phyloP scores from a whole-genome alignment of 2,113 vertebrate species.

The Halichoeres trimaculatus region DNA sequence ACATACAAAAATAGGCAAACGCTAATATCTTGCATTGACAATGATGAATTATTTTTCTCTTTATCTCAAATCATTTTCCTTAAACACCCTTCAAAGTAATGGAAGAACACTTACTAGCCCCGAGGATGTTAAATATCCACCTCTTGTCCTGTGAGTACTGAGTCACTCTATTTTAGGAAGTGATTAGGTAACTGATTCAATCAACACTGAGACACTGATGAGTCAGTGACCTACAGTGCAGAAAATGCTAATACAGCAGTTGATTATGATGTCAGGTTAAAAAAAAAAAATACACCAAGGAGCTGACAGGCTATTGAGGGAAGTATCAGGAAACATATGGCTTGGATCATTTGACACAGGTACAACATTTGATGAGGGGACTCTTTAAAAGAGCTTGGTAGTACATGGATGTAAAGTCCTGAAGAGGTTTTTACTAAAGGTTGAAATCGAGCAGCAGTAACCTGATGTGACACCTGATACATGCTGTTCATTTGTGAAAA shows the following conservation, averaged over 20 bases:
- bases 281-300: background rate
- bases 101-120: background rate
- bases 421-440: background rate
- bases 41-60: background rate
- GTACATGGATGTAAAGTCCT: background rate
- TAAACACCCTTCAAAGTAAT: background rate
- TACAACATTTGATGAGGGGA: background rate
- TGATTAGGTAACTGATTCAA: conserved; percentile 38
- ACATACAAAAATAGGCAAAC: background rate
- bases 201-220: conserved; percentile 21
- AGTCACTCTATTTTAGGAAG: conserved; percentile 39
- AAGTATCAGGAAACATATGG: background rate
- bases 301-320: background rate
- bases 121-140: background rate
- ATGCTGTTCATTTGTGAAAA: conserved; percentile 14
- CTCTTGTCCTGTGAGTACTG: conserved; percentile 13
- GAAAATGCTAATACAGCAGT: conserved; percentile 30
- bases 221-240: conserved; percentile 38
- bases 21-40: background rate
- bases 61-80: background rate
- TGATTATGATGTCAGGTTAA: conserved; percentile 6
- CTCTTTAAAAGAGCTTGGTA: background rate
- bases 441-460: conserved; percentile 7
- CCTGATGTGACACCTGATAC: background rate
- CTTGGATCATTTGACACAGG: background rate